phyloP scores from a whole-genome alignment of 1,140 invertebrate genomes.

The Cotesia chilonis region DNA sequence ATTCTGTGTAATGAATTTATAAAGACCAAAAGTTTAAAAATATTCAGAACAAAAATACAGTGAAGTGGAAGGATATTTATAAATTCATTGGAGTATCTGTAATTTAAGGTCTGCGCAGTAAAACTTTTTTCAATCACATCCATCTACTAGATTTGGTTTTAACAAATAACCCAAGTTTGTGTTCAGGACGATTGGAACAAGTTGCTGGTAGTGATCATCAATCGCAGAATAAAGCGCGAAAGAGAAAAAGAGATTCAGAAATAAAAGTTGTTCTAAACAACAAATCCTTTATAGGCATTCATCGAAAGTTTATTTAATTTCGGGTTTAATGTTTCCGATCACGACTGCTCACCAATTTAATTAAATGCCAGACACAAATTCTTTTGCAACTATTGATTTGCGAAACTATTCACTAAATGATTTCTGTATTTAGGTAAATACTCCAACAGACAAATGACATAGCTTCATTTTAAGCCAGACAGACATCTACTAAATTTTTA shows the following conservation, averaged over 20 bases:
- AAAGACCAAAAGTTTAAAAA: conserved; percentile 5
- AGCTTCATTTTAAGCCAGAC: conserved; percentile 1
- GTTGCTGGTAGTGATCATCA: neutral
- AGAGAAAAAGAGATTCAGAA: neutral
- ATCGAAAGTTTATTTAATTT: conserved; percentile 31
- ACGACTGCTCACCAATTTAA: conserved; percentile 5
- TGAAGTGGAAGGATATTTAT: neutral
- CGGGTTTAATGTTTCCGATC: conserved; percentile 20
- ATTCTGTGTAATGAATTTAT: no score
- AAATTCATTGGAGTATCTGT: conserved; percentile 19
- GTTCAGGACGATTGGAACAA: neutral
- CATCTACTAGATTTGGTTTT: conserved; percentile 12
- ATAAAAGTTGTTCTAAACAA: neutral
- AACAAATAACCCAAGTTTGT: neutral
- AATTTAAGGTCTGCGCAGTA: conserved; percentile 14
- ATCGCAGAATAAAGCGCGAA: neutral
- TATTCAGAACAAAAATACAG: conserved; percentile 22
- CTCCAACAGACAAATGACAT: conserved; percentile 5
- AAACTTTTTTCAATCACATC: conserved; percentile 27
- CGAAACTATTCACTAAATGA: neutral
- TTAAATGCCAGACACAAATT: neutral
- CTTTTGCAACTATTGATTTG: conserved; percentile 11
- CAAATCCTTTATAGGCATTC: neutral
- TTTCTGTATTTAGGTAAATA: conserved; percentile 11
- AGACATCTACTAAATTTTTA: neutral